Base-by-base conservation (phyloP, 2,113 vertebrate genomes). In the Monarcha castaneiventris region DNA sequence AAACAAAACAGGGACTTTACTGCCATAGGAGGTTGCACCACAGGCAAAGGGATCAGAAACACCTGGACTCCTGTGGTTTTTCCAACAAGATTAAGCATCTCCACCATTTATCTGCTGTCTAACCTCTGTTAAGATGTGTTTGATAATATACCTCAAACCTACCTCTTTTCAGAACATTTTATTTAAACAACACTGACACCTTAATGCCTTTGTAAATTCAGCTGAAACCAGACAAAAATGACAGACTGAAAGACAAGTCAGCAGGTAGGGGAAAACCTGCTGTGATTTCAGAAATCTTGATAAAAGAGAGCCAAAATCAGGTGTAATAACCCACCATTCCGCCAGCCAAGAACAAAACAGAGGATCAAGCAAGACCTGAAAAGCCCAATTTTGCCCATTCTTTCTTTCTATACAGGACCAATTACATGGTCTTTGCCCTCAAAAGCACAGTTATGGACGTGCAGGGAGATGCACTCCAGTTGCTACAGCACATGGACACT, bases 391-490 rank as follows among this genome's bases (percentile, higher is more conserved):
- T 56, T 49, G 15, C 22, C 11, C 27, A 7, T 27, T 87, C 56
- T 78, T 26, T 27, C 27, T 55, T 74, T 74, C 46, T 54, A 22
- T 11, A 59, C 8, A 22, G 18, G 18, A 46, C 41, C 29, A 63
- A 29, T 78, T 51, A 26, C 2, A 3, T 7, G 6, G 7, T 46
- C 12, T 76, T 51, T 8, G 8, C 62, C 41, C 30, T 48, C 48
- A 29, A 56, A 62, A 52, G 18, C 43, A 6, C 9, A 54, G 37
- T 33, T 33, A 46, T 0, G 6, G 66, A 7, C 1, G 0, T 44
- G 30, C 41, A 58, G 37, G 11, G 30, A 69, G 51, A 21, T 29
- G 27, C 9, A 23, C 67, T 55, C 25, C 37, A 19, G 29, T 11
- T 66, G 46, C 54, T 41, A 30, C 15, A 49, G 25, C 25, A 46